These are phyloP conservation scores for Imbricaverruca yamaguchii DNA, from an alignment of 2,888 invertebrate genomes.

Conservation along the genomic window DNA sequence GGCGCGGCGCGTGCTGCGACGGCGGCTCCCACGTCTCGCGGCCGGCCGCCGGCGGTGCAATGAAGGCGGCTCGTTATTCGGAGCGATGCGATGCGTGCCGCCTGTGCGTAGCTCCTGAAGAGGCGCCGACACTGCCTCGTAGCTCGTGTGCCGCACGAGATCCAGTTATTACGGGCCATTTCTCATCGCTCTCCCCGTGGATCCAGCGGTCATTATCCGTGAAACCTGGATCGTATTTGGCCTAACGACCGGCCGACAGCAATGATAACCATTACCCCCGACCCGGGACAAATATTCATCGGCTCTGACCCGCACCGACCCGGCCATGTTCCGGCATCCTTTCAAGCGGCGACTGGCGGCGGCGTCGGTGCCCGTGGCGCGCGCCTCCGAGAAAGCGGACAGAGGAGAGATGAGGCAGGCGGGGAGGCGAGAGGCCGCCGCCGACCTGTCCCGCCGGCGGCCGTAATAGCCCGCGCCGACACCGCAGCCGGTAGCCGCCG, in stretches of 20 bases:
- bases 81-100: not conserved
- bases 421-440: not conserved
- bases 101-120: not conserved
- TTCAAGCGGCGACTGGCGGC: not conserved
- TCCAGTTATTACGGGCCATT: constrained; percentile 20
- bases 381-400: not conserved
- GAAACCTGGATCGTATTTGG: constrained; percentile 4
- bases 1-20: too few species aligned
- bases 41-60: not conserved
- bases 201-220: constrained; percentile 13
- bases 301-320: not conserved
- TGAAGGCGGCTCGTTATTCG: too few species aligned
- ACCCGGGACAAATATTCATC: not conserved
- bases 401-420: not conserved
- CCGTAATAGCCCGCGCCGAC: not conserved
- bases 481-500: not conserved
- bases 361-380: not conserved
- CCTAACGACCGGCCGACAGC: constrained; percentile 19
- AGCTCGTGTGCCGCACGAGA: constrained; percentile 8
- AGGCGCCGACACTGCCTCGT: not conserved
- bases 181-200: not conserved
- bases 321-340: not conserved
- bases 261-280: constrained; percentile 19
- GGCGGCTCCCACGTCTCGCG: not conserved
- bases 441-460: not conserved